Percentiles rank a stretch among this genome's conserved stretches.
These are phyloP conservation scores for Coregonus clupeaformis DNA, from an alignment of 2,113 vertebrate genomes.

Conservation along the genomic window DNA sequence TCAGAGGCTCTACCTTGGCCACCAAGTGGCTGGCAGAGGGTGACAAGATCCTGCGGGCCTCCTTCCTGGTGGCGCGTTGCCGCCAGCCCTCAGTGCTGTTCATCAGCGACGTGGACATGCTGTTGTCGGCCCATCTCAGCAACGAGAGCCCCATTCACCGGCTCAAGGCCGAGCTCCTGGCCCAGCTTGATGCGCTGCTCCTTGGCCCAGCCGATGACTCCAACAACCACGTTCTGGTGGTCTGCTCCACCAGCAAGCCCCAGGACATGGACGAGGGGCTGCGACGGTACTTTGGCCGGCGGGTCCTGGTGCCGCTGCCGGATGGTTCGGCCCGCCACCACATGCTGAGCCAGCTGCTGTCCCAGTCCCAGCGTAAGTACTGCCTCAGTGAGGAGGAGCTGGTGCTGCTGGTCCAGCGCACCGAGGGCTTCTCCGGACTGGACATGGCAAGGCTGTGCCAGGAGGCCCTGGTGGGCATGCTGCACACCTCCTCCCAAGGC, in stretches of 20 bases:
- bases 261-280: conserved; percentile 96
- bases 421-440: conserved; percentile 94
- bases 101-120: conserved; percentile 93
- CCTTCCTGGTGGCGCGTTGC: conserved; percentile 92
- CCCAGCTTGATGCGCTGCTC: conserved; percentile 92
- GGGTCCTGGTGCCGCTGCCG: conserved; percentile 92
- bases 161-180: conserved; percentile 91
- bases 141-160: conserved; percentile 90
- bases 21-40: conserved; percentile 94
- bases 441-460: conserved; percentile 93
- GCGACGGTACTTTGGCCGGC: conserved; percentile 92
- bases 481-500: conserved; percentile 85
- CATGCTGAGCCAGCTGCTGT: conserved; percentile 93
- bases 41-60: conserved; percentile 90
- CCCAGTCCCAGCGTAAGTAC: conserved; percentile 97
- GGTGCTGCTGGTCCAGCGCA: conserved; percentile 92
- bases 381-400: conserved; percentile 96
- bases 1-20: conserved; percentile 85
- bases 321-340: conserved; percentile 90
- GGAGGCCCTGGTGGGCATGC: conserved; percentile 88
- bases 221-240: conserved; percentile 88
- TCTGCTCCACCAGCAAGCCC: conserved; percentile 95
- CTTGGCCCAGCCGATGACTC: conserved; percentile 86
- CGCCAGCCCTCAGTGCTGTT: conserved; percentile 93
- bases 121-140: conserved; percentile 88